Evolutionary conservation across 2,888 invertebrate genomes (phyloP).

Genomic region (Ochlodes sylvanus): DNA sequence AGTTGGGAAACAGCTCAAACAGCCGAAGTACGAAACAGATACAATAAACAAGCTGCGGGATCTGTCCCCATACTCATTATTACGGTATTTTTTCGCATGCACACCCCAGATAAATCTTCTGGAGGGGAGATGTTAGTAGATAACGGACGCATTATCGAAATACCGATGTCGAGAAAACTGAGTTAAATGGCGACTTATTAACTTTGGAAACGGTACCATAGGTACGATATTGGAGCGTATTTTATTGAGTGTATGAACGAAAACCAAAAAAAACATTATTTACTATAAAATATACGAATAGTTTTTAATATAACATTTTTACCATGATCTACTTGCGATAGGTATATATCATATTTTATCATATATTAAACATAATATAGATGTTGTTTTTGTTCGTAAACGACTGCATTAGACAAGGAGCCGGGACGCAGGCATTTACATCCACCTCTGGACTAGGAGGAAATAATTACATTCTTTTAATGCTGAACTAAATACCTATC

Average conservation of each 20-base stretch:
- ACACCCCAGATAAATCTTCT: constrained; percentile 70
- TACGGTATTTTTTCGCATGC: constrained; percentile 79
- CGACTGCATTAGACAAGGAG: no score
- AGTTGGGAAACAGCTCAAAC: constrained; percentile 41
- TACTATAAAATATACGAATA: no score
- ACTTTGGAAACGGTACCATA: constrained; percentile 24
- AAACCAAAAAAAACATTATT: no score
- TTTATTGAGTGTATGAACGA: constrained; percentile 19
- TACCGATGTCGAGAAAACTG: constrained; percentile 79
- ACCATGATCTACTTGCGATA: no score
- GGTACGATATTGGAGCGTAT: constrained; percentile 21
- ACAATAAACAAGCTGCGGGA: constrained; percentile 54
- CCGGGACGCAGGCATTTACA: no score
- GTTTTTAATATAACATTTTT: no score
- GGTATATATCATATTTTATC: no score
- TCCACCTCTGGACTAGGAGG: no score
- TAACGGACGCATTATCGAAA: constrained; percentile 82
- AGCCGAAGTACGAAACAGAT: constrained; percentile 41
- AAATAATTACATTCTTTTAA: no score
- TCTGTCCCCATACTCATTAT: constrained; percentile 77
- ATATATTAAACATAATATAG: no score
- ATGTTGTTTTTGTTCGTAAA: no score
- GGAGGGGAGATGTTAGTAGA: constrained; percentile 71
- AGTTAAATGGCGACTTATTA: constrained; percentile 79
- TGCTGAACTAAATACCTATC: no score